Evolutionary conservation across 2,888 invertebrate species (phyloP).

Genomic region (Coronaproctus castanopsis): DNA sequence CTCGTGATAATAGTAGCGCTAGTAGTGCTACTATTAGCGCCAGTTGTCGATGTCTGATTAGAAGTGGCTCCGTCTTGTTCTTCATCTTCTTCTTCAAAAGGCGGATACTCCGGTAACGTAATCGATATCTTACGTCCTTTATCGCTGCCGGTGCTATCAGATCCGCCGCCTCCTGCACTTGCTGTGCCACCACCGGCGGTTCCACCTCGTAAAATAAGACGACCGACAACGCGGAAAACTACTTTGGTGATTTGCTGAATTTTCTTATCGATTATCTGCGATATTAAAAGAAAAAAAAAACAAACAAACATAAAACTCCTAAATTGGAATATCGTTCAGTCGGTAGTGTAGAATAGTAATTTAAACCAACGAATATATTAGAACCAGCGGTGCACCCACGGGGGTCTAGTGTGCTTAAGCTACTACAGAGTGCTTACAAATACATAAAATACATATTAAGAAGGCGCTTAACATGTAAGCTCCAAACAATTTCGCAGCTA

Average conservation of each 20-base stretch:
- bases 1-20: no score
- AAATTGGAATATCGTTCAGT: no score
- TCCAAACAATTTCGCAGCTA: no score
- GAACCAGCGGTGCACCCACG: no score
- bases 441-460: no score
- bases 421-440: no score
- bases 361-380: no score
- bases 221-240: slow-evolving; percentile 54
- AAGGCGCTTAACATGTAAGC: no score
- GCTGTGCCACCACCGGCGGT: slow-evolving; percentile 29
- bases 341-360: no score
- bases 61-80: slow-evolving; percentile 26
- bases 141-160: slow-evolving; percentile 20
- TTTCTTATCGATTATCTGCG: slow-evolving; percentile 50
- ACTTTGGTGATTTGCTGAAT: slow-evolving; percentile 51
- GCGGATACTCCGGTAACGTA: slow-evolving; percentile 42
- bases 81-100: slow-evolving; percentile 42
- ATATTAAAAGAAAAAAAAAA: slow-evolving; percentile 3
- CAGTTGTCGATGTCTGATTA: slow-evolving; percentile 18
- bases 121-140: slow-evolving; percentile 36
- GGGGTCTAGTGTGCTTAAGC: no score
- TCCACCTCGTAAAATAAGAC: slow-evolving; percentile 40
- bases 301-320: no score
- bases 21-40: slow-evolving; percentile 17
- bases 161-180: slow-evolving; percentile 27